Evolutionary conservation across 2,888 invertebrate genomes (phyloP), one percentile per base, ranked within the genome.

Genomic region (Lasioglossum leucozonium): DNA sequence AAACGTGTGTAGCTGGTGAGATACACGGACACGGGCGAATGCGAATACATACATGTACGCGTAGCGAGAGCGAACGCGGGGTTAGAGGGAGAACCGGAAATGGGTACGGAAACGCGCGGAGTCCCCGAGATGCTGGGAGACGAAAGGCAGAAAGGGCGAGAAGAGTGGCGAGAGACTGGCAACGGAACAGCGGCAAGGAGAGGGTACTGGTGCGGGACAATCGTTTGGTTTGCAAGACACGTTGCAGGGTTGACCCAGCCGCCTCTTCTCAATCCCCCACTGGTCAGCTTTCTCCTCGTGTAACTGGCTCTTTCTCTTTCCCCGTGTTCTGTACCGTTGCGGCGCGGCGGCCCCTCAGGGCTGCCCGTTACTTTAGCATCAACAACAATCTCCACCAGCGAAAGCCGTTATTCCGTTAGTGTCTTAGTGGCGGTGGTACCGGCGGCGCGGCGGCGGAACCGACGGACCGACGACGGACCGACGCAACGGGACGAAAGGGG

Each of bases 371-470:
- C 94, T 94, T 94, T 90, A 92, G 93, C 94, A 94, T 95, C 95
- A 94, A 94, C 95, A 95, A 94, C 94, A 94, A 95, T 95, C 94
- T 94, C 93, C 92, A 94, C 92, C 93, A 90, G 91, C 88, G 91
- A 90, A 88, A 91, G 93, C 92, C 92, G 93, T 94, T 94, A 94
- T 94, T 94, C 93, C 92, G 94, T 94, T 94, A 94, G 94, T 94
- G 94, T 93, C 94, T 94, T 94, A 92, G 93, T 92, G 89, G 84
- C 87, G 89, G 82, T 88, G 87, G 90, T 86, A 87, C 90, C 89
- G 77, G 78, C 82, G n/a, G n/a, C n/a, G n/a, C n/a, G n/a, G 78
- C 89, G 76, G 78, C 84, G 79, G 42, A 42, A 69, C 69, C 85
- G 26, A 67, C 75, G 40, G 55, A 47, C 67, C 77, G 77, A 34